A percentile compares a stretch with the other conserved stretches of the same genome.
Conservation (phyloP, 2,113 vertebrate genomes). For the Carassius gibelio region DNA sequence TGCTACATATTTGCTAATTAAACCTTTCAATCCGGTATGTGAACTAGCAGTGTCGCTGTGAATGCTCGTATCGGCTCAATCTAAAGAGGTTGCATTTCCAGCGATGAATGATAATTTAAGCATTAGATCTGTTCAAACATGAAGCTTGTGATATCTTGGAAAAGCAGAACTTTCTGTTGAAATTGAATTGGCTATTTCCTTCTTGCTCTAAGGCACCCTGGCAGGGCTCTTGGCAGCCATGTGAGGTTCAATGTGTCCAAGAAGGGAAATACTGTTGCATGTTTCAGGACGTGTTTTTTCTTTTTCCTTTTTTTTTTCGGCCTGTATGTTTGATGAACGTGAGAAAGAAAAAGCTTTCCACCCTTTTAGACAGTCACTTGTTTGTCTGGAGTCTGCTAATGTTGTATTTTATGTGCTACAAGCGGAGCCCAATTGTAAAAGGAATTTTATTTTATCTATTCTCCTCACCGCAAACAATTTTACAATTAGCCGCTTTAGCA, state of each 20-base stretch:
- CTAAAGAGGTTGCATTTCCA: neutral
- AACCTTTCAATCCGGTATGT: neutral
- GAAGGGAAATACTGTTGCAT: neutral
- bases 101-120: neutral
- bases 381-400: neutral
- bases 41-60: neutral
- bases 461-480: slow-evolving; percentile 21
- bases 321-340: neutral
- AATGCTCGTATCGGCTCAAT: neutral
- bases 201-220: slow-evolving; percentile 23
- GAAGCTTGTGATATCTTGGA: slow-evolving; percentile 7
- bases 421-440: neutral
- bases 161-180: neutral
- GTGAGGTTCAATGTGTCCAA: neutral
- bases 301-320: neutral
- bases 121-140: neutral
- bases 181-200: slow-evolving; percentile 17
- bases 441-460: neutral
- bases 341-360: slow-evolving; percentile 15
- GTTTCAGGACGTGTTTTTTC: neutral
- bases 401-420: neutral
- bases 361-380: neutral
- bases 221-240: slow-evolving; percentile 3
- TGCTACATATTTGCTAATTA: neutral
- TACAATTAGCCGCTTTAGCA: slow-evolving; percentile 28